Evolutionary conservation across 37 sponge, comb jelly and placozoan species (phyloP).

Genomic region (Bolinopsis microptera): DNA sequence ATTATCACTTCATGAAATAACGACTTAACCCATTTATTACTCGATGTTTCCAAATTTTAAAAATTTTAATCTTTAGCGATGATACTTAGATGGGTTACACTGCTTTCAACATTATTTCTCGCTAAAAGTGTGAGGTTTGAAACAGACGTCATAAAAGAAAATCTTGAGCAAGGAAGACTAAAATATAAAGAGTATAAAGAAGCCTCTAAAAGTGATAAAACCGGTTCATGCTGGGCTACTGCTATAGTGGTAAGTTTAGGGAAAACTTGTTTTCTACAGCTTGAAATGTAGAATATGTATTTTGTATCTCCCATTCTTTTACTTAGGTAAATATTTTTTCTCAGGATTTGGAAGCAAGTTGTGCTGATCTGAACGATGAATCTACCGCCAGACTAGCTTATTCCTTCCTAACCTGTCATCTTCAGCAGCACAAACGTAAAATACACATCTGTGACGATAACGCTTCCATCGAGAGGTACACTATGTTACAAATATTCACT

Average conservation of each 20-base stretch:
- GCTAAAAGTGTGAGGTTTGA: neutral
- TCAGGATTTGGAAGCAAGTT: slow-evolving; percentile 41
- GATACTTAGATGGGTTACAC: slow-evolving; percentile 4
- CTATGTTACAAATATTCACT: too few relatives aligned
- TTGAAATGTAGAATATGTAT: too few relatives aligned
- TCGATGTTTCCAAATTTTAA: neutral
- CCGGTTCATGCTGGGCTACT: slow-evolving; percentile 23
- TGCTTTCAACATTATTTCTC: neutral
- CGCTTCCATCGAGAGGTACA: slow-evolving; percentile 11
- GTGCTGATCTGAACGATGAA: slow-evolving; percentile 13
- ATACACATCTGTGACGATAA: slow-evolving; percentile 16
- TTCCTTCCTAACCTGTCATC: slow-evolving; percentile 58
- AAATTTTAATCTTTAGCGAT: neutral
- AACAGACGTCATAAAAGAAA: slow-evolving; percentile 21
- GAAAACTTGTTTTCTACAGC: too few relatives aligned
- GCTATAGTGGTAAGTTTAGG: neutral
- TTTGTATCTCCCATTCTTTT: too few relatives aligned
- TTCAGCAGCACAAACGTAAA: slow-evolving; percentile 41
- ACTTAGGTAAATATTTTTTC: neutral
- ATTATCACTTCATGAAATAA: neutral
- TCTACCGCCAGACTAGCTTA: slow-evolving; percentile 17
- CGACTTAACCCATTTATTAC: neutral
- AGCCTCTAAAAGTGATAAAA: neutral
- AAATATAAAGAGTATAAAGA: slow-evolving; percentile 37
- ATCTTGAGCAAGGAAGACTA: slow-evolving; percentile 16